Percentiles rank a stretch among this genome's conserved stretches.
Evolutionary conservation across 2,113 vertebrate species (phyloP).

Genomic region (Piaya cayana): DNA sequence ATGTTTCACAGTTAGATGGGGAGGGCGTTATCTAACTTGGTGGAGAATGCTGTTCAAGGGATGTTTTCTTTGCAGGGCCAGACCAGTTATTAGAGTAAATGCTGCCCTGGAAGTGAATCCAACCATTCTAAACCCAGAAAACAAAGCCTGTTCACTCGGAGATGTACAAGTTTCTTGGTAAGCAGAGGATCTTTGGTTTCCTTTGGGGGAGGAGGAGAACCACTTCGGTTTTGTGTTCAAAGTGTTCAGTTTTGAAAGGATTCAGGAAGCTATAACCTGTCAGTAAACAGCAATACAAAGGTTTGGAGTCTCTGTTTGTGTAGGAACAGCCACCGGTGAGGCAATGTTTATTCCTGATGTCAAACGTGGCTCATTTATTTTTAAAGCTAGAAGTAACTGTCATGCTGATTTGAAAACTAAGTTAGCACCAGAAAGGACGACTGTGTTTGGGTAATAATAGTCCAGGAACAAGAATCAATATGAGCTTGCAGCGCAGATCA

Average conservation of each 20-base stretch:
- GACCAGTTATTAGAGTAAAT: conserved; percentile 92
- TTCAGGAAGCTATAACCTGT: background rate
- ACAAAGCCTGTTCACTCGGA: conserved; percentile 81
- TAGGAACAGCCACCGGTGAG: background rate
- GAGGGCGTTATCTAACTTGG: background rate
- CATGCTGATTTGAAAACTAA: background rate
- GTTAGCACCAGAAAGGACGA: background rate
- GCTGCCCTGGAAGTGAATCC: conserved; percentile 90
- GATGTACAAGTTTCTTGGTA: conserved; percentile 89
- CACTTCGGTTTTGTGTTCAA: background rate
- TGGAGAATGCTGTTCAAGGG: background rate
- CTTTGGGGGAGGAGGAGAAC: background rate
- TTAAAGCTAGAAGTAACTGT: background rate
- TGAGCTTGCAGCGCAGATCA: background rate
- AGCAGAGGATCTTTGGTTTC: conserved; percentile 7
- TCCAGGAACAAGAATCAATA: background rate
- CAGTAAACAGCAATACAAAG: background rate
- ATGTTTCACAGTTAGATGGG: background rate
- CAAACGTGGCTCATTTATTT: background rate
- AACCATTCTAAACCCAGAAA: conserved; percentile 92
- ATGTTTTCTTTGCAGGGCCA: conserved; percentile 79
- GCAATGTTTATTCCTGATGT: background rate
- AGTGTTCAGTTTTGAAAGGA: background rate
- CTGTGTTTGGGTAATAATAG: background rate
- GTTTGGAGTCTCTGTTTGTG: background rate